These are phyloP conservation scores for Cephus runcator DNA, from an alignment of 2,888 invertebrate species.

Conservation along the genomic window DNA sequence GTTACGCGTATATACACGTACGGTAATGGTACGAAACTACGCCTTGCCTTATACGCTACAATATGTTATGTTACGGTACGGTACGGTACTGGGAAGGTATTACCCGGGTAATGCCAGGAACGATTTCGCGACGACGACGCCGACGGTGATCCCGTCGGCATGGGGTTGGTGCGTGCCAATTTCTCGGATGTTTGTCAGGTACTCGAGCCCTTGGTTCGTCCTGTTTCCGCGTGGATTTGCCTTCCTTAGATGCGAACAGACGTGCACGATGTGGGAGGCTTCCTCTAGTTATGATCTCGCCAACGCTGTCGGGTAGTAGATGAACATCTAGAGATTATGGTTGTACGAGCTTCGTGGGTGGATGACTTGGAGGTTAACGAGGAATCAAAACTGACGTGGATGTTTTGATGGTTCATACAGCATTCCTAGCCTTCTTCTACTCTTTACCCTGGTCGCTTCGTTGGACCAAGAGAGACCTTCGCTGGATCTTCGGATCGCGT, in stretches of 20 bases:
- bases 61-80: background rate
- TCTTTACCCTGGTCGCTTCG: background rate
- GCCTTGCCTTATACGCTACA: background rate
- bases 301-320: background rate
- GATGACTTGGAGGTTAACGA: background rate
- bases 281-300: background rate
- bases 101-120: constrained; percentile 33
- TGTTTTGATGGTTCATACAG: background rate
- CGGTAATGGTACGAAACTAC: background rate
- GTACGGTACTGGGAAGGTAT: constrained; percentile 23
- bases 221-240: constrained; percentile 1
- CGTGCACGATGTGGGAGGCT: background rate
- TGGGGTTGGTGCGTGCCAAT: background rate
- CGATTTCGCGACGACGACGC: background rate
- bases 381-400: background rate
- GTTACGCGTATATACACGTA: background rate
- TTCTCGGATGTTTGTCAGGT: background rate
- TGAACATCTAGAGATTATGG: background rate
- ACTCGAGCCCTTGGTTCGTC: background rate
- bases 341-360: background rate
- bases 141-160: background rate
- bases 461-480: background rate
- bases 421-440: background rate
- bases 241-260: background rate
- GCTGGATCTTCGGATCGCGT: background rate